These are phyloP conservation scores for Xyrauchen texanus DNA, from an alignment of 2,113 vertebrate genomes.

Conservation along the genomic window DNA sequence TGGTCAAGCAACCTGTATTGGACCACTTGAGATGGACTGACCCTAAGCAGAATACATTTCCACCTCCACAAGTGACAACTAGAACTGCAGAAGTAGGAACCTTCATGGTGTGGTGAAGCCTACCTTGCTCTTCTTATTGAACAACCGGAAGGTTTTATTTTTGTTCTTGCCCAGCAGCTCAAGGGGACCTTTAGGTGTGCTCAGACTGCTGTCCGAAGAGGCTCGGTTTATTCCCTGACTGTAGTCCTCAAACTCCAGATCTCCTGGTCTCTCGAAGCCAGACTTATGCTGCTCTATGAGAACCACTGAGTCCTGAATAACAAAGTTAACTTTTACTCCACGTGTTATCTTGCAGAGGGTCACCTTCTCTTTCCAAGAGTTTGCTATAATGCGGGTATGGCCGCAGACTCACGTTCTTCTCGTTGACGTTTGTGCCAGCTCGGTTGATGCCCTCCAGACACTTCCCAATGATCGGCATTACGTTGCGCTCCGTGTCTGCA, in stretches of 20 bases:
- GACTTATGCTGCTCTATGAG: constrained; percentile 89
- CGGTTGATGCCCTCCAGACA: constrained; percentile 88
- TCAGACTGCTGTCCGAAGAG: constrained; percentile 85
- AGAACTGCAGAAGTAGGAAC: background rate
- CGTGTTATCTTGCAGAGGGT: background rate
- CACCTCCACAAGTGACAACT: background rate
- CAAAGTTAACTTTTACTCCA: background rate
- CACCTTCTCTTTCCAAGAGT: background rate
- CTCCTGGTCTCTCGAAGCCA: constrained; percentile 84
- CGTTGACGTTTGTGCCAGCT: constrained; percentile 79
- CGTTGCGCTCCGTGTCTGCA: constrained; percentile 82
- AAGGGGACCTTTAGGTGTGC: constrained; percentile 78
- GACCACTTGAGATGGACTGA: too few species aligned
- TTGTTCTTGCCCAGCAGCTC: constrained; percentile 78
- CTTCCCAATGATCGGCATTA: constrained; percentile 88
- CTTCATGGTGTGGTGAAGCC: constrained; percentile 32
- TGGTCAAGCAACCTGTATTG: too few species aligned
- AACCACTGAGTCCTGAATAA: constrained; percentile 79
- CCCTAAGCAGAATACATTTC: background rate
- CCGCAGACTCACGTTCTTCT: constrained; percentile 75
- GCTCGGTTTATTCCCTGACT: constrained; percentile 86
- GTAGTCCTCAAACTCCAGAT: constrained; percentile 89
- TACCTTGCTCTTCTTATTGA: constrained; percentile 89
- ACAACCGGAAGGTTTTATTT: constrained; percentile 85
- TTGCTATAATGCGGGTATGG: background rate